A percentile compares a stretch with the other conserved stretches of the same genome.
Evolutionary conservation across 2,113 vertebrate species (phyloP).

Genomic region (Tauraco erythrolophus): DNA sequence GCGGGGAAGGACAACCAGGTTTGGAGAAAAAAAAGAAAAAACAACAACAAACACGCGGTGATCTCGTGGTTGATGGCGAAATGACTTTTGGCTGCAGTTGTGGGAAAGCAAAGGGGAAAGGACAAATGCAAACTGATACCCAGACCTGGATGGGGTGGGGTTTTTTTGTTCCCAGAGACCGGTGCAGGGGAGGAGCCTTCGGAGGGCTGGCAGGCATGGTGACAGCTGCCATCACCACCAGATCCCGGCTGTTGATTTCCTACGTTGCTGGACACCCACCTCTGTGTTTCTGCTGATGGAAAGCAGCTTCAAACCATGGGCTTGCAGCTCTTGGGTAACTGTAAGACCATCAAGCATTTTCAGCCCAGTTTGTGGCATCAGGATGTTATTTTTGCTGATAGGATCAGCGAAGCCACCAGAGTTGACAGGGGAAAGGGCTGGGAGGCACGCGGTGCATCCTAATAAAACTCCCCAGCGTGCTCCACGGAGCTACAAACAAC

Average conservation of each 20-base stretch:
- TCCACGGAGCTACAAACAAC: not conserved
- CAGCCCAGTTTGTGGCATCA: fast-evolving
- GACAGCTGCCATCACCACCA: fast-evolving
- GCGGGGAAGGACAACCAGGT: not conserved
- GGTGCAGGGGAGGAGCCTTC: not conserved
- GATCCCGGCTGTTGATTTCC: fast-evolving
- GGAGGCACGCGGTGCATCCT: not conserved
- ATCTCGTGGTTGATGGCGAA: not conserved
- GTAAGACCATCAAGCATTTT: fast-evolving
- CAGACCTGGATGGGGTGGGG: fast-evolving
- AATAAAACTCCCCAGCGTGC: not conserved
- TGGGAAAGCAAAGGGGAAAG: not conserved
- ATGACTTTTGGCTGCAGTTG: not conserved
- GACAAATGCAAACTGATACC: not conserved
- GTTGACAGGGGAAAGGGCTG: not conserved
- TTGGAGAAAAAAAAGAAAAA: not conserved
- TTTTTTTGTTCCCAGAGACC: not conserved
- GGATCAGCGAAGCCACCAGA: not conserved
- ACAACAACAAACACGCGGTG: fast-evolving
- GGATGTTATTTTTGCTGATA: not conserved
- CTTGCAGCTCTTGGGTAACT: not conserved
- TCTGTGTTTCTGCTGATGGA: not conserved
- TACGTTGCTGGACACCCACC: not conserved
- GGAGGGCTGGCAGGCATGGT: not conserved
- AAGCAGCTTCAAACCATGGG: fast-evolving